phyloP scores from a whole-genome alignment of 2,888 invertebrate genomes.

The Rambutsinella grinnellia region DNA sequence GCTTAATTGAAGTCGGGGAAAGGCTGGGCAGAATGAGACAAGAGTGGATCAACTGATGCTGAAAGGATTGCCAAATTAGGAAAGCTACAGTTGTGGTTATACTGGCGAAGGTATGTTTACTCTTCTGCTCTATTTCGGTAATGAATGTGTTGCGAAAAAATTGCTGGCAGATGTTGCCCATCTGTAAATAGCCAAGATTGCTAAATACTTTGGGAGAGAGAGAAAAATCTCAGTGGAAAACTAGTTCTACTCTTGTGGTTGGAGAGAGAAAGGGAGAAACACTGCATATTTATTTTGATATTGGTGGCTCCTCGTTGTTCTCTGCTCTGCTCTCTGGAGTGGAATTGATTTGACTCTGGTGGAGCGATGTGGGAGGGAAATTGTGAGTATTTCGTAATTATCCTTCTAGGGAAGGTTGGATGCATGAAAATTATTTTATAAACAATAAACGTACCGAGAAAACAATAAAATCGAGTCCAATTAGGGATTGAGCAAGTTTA shows the following conservation, averaged over 20 bases:
- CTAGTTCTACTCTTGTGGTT: too few species aligned
- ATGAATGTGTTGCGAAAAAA: slow-evolving; percentile 12
- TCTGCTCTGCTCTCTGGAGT: background rate
- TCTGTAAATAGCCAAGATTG: slow-evolving; percentile 17
- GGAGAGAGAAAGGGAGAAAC: too few species aligned
- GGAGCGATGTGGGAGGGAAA: too few species aligned
- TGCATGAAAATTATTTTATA: too few species aligned
- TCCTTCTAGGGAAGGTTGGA: too few species aligned
- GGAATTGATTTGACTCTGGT: background rate
- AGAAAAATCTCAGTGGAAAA: too few species aligned
- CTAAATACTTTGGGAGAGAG: slow-evolving; percentile 6
- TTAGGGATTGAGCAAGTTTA: background rate
- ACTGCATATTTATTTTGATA: too few species aligned
- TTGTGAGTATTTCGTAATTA: too few species aligned
- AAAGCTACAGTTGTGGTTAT: background rate
- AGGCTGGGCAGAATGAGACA: background rate
- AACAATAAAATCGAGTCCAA: too few species aligned
- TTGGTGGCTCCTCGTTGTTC: too few species aligned
- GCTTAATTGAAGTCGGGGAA: background rate
- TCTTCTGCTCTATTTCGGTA: background rate
- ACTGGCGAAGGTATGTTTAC: background rate
- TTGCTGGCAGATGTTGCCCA: slow-evolving; percentile 15
- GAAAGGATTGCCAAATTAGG: background rate
- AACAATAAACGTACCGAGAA: too few species aligned
- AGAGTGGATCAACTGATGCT: background rate